phyloP scores from a whole-genome alignment of 2,113 vertebrate genomes.

The Enhydra lutris region DNA sequence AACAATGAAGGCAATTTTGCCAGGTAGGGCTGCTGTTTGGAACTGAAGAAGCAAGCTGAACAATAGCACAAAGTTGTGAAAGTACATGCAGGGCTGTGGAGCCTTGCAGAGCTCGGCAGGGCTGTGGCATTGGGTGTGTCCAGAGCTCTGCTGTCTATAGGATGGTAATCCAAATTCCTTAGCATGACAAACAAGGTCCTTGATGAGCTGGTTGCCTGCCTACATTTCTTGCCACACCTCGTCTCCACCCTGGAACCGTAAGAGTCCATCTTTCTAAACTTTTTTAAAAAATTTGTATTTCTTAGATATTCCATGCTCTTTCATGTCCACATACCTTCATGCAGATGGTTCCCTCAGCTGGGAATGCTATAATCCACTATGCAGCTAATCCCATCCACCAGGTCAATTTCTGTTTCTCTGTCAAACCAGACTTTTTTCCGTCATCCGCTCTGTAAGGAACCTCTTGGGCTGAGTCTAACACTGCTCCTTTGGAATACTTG shows the following conservation, averaged over 20 bases:
- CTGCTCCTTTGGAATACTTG: not conserved
- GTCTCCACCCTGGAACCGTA: not conserved
- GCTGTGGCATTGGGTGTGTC: not conserved
- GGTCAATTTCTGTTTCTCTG: not conserved
- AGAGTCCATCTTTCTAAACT: not conserved
- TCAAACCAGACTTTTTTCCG: not conserved
- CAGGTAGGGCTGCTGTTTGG: conserved; percentile 12
- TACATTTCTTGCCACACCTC: not conserved
- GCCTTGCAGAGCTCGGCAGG: not conserved
- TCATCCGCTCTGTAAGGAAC: not conserved
- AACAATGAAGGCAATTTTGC: conserved; percentile 9
- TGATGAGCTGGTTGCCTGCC: not conserved
- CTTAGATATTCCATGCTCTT: not conserved
- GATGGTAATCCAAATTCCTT: not conserved
- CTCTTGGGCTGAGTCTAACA: not conserved
- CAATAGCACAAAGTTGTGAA: conserved; percentile 12
- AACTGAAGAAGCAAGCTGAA: not conserved
- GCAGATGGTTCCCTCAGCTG: not conserved
- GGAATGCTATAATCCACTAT: not conserved
- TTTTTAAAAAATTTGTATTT: not conserved
- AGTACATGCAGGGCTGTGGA: not conserved
- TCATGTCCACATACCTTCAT: not conserved
- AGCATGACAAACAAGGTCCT: not conserved
- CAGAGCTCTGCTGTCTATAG: not conserved
- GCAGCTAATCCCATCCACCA: not conserved